These are phyloP conservation scores for Rhagologus leucostigma DNA, from an alignment of 2,113 vertebrate species.

Conservation along the genomic window DNA sequence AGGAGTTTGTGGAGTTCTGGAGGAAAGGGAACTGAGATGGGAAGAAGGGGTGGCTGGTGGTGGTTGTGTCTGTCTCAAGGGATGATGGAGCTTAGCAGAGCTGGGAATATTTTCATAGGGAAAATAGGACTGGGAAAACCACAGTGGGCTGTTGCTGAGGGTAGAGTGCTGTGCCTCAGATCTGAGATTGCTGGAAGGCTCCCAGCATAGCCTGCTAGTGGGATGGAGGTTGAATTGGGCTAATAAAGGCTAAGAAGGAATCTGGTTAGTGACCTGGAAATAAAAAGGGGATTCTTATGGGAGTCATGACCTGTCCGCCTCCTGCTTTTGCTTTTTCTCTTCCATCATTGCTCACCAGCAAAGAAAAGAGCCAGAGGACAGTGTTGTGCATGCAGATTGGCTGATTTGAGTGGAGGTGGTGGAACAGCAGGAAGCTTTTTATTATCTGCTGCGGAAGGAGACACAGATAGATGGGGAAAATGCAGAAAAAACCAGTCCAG, in stretches of 20 bases:
- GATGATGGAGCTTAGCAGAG: not conserved
- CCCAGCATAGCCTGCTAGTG: not conserved
- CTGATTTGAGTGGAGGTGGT: constrained; percentile 19
- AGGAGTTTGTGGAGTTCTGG: not conserved
- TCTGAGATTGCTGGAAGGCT: not conserved
- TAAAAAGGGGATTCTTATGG: not conserved
- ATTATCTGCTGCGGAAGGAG: constrained; percentile 15
- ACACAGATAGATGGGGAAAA: not conserved
- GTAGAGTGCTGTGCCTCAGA: not conserved
- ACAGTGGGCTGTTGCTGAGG: not conserved
- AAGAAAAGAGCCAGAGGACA: not conserved
- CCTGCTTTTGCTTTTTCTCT: not conserved
- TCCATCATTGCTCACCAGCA: not conserved
- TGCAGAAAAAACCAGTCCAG: not conserved
- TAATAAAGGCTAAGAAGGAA: not conserved
- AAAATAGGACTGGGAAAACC: not conserved
- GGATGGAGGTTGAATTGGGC: not conserved
- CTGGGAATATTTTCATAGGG: not conserved
- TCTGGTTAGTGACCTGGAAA: constrained; percentile 38
- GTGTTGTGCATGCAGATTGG: not conserved
- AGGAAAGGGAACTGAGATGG: not conserved
- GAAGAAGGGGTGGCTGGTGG: not conserved
- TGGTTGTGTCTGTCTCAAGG: not conserved
- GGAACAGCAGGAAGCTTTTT: constrained; percentile 32
- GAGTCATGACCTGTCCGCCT: not conserved